Conservation (phyloP, 2,888 invertebrate genomes). For the Cephus rjabovi region DNA sequence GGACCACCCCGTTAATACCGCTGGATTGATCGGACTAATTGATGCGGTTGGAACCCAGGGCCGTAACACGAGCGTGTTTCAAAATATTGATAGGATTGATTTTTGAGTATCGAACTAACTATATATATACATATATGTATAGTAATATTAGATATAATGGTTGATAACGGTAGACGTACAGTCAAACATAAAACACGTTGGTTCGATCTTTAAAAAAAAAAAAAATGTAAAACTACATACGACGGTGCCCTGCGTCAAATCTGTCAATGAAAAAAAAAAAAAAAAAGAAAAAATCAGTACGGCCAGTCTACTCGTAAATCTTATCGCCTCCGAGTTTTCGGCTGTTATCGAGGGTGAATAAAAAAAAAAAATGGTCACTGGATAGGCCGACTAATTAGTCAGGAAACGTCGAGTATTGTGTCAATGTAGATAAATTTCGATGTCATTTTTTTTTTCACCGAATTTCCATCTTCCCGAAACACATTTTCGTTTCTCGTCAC, state of each 20-base stretch:
- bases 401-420: not conserved
- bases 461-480: not conserved
- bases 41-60: not conserved
- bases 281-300: not conserved
- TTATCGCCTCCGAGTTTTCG: not conserved
- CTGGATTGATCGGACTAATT: not conserved
- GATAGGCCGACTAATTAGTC: conserved; percentile 2
- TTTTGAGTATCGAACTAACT: not conserved
- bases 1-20: not conserved
- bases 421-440: not conserved
- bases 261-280: not conserved
- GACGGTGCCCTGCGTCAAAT: not conserved
- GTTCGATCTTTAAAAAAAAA: not conserved
- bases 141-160: not conserved
- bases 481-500: not conserved
- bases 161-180: not conserved
- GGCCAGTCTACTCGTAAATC: not conserved
- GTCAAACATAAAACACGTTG: not conserved
- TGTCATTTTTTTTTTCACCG: not conserved
- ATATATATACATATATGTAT: not conserved
- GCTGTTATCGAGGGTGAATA: not conserved
- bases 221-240: not conserved
- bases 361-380: not conserved
- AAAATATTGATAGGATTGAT: not conserved
- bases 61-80: not conserved